phyloP scores from a whole-genome alignment of 2,113 vertebrate genomes.

The Stigmatopora argus region DNA sequence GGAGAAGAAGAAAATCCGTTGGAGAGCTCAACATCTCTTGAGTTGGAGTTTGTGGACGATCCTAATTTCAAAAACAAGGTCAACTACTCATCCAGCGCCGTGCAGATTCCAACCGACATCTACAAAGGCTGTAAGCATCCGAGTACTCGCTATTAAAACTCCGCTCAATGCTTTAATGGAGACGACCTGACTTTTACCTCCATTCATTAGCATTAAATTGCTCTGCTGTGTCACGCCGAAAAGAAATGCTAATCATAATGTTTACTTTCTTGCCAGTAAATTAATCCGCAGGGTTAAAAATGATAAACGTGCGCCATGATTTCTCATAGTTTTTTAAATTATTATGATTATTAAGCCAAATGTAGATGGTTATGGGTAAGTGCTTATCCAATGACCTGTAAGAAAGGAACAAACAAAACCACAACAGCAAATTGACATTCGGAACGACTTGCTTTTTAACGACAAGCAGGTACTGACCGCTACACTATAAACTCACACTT shows the following conservation, averaged over 20 bases:
- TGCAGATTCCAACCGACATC: constrained; percentile 99
- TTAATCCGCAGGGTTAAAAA: background rate
- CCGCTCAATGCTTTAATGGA: background rate
- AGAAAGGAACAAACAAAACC: background rate
- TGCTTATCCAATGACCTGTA: background rate
- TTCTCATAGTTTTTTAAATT: background rate
- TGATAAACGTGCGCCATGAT: background rate
- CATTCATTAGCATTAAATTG: background rate
- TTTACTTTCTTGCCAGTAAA: background rate
- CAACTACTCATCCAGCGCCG: constrained; percentile 93
- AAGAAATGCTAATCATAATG: constrained; percentile 7
- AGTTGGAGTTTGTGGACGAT: constrained; percentile 89
- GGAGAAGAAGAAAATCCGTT: constrained; percentile 78
- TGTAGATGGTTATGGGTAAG: background rate
- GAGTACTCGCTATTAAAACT: background rate
- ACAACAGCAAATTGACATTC: constrained; percentile 1
- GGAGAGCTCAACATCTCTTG: constrained; percentile 77
- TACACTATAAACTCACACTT: background rate
- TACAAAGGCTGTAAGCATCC: constrained; percentile 97
- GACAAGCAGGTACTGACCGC: background rate
- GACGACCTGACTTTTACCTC: background rate
- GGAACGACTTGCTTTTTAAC: background rate
- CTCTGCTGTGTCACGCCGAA: background rate
- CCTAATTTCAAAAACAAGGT: constrained; percentile 95
- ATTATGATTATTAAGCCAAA: constrained; percentile 1